Evolutionary conservation across 30 jellyfish, hydroid and myxozoan species (phyloP).

Genomic region (Aurelia sp.): DNA sequence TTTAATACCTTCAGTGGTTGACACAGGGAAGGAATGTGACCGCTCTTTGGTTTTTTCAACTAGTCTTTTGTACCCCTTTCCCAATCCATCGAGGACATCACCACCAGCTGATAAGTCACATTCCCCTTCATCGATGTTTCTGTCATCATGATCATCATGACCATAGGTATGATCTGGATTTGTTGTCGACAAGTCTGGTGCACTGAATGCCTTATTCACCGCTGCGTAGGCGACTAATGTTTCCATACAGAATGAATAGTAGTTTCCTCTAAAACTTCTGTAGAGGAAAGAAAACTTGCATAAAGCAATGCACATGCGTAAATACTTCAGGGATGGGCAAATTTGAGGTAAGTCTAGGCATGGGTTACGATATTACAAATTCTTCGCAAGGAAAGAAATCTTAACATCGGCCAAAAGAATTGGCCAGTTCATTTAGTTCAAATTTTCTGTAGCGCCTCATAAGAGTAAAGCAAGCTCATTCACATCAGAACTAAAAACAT

Average conservation of each 20-base stretch:
- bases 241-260: too few relatives aligned
- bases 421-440: not conserved
- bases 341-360: not conserved
- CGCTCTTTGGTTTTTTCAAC: not conserved
- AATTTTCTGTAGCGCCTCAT: not conserved
- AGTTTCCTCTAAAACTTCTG: too few relatives aligned
- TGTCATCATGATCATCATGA: not conserved
- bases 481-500: not conserved
- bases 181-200: not conserved
- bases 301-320: too few relatives aligned
- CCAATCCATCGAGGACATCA: constrained; percentile 4
- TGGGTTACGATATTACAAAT: not conserved
- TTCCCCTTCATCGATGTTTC: not conserved
- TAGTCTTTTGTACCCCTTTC: constrained; percentile 13
- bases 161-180: not conserved
- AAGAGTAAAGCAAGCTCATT: not conserved
- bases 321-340: too few relatives aligned
- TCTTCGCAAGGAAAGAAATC: not conserved
- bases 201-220: not conserved
- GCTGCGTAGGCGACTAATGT: too few relatives aligned
- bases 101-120: not conserved
- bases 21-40: constrained; percentile 5
- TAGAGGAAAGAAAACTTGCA: too few relatives aligned
- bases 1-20: not conserved
- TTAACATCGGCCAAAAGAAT: not conserved